Conservation (phyloP, 2,113 vertebrate genomes). For the Sphyrna mokarran region DNA sequence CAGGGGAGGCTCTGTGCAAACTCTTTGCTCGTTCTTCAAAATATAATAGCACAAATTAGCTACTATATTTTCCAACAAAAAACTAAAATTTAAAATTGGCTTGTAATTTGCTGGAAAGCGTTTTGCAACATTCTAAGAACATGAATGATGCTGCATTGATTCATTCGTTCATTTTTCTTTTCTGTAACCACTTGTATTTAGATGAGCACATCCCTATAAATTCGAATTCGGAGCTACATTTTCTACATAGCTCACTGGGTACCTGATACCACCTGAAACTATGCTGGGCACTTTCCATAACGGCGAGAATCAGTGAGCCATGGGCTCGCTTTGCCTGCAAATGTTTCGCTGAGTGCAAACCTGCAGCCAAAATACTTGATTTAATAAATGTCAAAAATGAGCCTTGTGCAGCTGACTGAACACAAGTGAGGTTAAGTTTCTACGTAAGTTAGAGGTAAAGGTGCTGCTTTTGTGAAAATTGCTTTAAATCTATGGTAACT, state of each 20-base stretch:
- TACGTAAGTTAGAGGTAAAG: too few relatives aligned
- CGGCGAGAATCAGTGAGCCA: too few relatives aligned
- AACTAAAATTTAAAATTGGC: neutral
- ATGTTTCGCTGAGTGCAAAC: too few relatives aligned
- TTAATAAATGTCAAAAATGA: too few relatives aligned
- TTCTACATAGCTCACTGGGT: neutral
- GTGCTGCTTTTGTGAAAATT: too few relatives aligned
- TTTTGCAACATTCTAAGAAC: neutral
- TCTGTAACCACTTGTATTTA: neutral
- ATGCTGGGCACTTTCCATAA: neutral
- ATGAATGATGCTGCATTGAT: neutral
- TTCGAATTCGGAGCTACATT: neutral
- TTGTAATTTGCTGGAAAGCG: neutral
- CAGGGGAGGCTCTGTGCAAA: too few relatives aligned
- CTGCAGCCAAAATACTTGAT: too few relatives aligned
- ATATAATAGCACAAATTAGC: neutral
- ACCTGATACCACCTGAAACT: neutral
- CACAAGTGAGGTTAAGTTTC: too few relatives aligned
- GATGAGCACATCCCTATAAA: neutral
- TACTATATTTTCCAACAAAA: neutral
- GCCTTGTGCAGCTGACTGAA: too few relatives aligned
- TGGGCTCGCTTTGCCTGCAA: too few relatives aligned
- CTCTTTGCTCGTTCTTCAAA: too few relatives aligned
- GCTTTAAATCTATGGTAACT: too few relatives aligned
- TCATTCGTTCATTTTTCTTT: neutral